Evolutionary conservation across 2,113 vertebrate genomes (phyloP).

Genomic region (Athene noctua): DNA sequence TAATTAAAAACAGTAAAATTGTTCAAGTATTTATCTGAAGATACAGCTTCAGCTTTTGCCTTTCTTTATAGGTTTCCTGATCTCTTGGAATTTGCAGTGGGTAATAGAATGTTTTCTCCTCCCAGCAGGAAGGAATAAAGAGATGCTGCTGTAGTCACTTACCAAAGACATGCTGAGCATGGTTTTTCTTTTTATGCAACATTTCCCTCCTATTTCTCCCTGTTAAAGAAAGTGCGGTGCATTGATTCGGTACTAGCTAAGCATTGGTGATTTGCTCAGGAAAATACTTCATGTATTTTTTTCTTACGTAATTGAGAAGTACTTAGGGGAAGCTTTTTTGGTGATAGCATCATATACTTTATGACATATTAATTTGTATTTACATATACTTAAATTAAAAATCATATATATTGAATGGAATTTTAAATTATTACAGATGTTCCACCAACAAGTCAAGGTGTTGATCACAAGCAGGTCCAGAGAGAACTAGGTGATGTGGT

Average conservation of each 20-base stretch:
- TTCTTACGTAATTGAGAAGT: neutral
- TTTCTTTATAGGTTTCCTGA: neutral
- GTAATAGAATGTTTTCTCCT: neutral
- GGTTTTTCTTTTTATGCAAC: neutral
- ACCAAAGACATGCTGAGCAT: neutral
- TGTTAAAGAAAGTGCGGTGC: neutral
- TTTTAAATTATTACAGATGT: constrained; percentile 81
- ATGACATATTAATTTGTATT: neutral
- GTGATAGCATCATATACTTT: neutral
- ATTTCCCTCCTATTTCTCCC: neutral
- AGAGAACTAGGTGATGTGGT: constrained; percentile 92
- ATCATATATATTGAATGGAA: neutral
- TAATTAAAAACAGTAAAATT: neutral
- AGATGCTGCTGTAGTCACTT: neutral
- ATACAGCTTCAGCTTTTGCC: neutral
- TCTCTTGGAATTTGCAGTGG: neutral
- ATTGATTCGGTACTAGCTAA: neutral
- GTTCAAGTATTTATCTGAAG: neutral
- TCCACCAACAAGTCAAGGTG: constrained; percentile 93
- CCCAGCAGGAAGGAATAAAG: neutral
- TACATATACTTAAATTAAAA: neutral
- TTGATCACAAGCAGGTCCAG: constrained; percentile 97
- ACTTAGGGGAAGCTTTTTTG: neutral
- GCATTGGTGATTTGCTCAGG: neutral
- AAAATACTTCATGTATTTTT: neutral